Evolutionary conservation across 2,797 vertebrate species (phyloP), one percentile per base, ranked within the genome.

Genomic region (Phaenicophaeus curvirostris): DNA sequence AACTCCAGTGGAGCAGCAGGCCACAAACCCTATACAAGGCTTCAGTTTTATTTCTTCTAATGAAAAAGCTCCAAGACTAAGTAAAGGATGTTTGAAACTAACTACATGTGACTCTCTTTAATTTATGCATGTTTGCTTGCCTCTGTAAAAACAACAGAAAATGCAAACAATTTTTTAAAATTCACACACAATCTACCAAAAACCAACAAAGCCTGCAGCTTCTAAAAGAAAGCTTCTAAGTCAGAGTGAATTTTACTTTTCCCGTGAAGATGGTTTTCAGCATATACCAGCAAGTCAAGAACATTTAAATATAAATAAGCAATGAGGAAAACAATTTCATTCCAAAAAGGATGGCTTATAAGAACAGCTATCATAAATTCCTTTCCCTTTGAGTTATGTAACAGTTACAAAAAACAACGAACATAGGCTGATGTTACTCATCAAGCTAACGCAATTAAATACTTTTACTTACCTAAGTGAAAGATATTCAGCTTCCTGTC

Each of bases 381-480:
- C 37, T 66, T 76, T 84, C 25, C n/a, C 54, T 77, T 91, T 77
- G 24, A 83, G 80, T 58, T 59, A 46, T 35, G 5, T 6, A 73
- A 51, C 4, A 78, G 18, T 46, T 78, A 75, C 3, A 9, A 65
- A 67, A 86, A 82, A 3, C 30, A 78, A 54, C 6, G 4, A 66
- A 62, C 27, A 54, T 2, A 21, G 17, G 59, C 53, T 89, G 51
- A 71, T 4, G 3, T 46, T 79, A 58, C 28, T 41, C 6, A 4
- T 44, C 68, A 78, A 63, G 81, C 35, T 69, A 62, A n/a, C 50
- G 62, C 74, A 88, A 80, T 88, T 77, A n/a, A 13, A 69, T 79
- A 53, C 31, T 78, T 91, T 67, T 79, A 46, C 96, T 97, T 97
- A 98, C 98, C 98, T 98, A 85, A 98, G 95, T 76, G 97, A 98